A percentile compares a stretch with the other conserved stretches of the same genome.
These are phyloP conservation scores for Solea senegalensis DNA, from an alignment of 2,113 vertebrate genomes.

Conservation along the genomic window DNA sequence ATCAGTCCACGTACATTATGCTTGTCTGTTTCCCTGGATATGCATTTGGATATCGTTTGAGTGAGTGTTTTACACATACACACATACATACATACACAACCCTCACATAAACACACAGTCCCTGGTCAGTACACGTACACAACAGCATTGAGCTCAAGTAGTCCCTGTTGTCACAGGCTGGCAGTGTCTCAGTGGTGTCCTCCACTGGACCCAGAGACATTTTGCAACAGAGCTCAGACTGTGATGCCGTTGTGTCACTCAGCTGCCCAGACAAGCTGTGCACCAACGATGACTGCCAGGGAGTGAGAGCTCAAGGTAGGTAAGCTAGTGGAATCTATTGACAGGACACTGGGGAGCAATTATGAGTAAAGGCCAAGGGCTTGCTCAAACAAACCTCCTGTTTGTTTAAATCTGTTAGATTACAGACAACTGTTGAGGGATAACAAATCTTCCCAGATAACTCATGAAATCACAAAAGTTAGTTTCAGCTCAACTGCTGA, in stretches of 20 bases:
- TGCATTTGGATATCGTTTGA: conserved; percentile 41
- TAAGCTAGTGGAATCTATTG: conserved; percentile 53
- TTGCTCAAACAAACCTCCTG: conserved; percentile 28
- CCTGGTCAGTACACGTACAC: conserved; percentile 19
- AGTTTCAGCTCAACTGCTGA: conserved; percentile 44
- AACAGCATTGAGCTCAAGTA: conserved; percentile 31
- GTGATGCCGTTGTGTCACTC: conserved; percentile 59
- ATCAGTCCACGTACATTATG: conserved; percentile 10
- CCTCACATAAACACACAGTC: conserved; percentile 13
- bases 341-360: conserved; percentile 56
- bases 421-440: conserved; percentile 3
- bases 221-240: conserved; percentile 49
- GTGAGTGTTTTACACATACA: conserved; percentile 14
- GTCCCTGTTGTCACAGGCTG: conserved; percentile 56
- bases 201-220: conserved; percentile 44
- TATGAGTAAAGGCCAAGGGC: conserved; percentile 48
- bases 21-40: conserved; percentile 32
- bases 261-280: conserved; percentile 50
- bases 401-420: conserved; percentile 46
- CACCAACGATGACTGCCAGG: conserved; percentile 50
- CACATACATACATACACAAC: conserved; percentile 4
- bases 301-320: conserved; percentile 45
- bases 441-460: conserved; percentile 13
- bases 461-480: conserved; percentile 10
- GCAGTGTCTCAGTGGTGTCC: conserved; percentile 47